Conservation (phyloP, 2,113 vertebrate genomes). For the Mola mola region DNA sequence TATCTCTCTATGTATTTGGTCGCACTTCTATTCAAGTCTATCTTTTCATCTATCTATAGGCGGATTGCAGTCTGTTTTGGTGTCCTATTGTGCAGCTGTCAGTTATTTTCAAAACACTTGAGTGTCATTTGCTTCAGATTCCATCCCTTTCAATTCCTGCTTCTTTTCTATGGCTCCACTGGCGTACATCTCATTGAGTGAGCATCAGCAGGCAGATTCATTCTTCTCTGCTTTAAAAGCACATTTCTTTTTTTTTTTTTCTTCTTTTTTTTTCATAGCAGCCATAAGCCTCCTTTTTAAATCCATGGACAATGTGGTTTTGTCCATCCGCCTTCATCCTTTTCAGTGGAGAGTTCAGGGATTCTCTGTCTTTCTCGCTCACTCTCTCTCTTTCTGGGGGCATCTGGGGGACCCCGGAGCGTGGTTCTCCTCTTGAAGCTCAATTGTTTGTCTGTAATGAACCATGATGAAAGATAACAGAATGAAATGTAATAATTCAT, state of each 20-base stretch:
- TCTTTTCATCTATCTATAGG: slow-evolving; percentile 65
- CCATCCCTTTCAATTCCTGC: slow-evolving; percentile 67
- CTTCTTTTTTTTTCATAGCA: slow-evolving; percentile 79
- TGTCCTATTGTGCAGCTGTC: slow-evolving; percentile 78
- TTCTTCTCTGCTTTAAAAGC: slow-evolving; percentile 82
- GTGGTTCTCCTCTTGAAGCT: slow-evolving; percentile 77
- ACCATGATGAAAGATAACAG: slow-evolving; percentile 85
- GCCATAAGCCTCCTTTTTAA: slow-evolving; percentile 89
- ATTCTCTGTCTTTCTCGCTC: slow-evolving; percentile 56
- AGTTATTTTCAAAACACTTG: slow-evolving; percentile 73
- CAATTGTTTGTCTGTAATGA: slow-evolving; percentile 86
- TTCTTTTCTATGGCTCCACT: slow-evolving; percentile 56
- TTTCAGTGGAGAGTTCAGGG: slow-evolving; percentile 67
- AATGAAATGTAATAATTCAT: slow-evolving; percentile 85
- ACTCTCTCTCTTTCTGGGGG: slow-evolving; percentile 47
- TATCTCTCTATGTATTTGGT: slow-evolving; percentile 75
- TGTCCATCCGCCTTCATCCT: slow-evolving; percentile 80
- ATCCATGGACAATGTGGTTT: slow-evolving; percentile 88
- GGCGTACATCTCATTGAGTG: slow-evolving; percentile 81
- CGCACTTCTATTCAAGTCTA: slow-evolving; percentile 63
- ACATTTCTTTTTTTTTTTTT: slow-evolving; percentile 75
- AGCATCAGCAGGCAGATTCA: slow-evolving; percentile 83
- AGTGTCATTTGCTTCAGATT: slow-evolving; percentile 79
- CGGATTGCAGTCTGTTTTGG: slow-evolving; percentile 74
- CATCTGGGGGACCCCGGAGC: slow-evolving; percentile 58